phyloP scores from a whole-genome alignment of 2,888 invertebrate genomes.

The Meliscaeva auricollis region DNA sequence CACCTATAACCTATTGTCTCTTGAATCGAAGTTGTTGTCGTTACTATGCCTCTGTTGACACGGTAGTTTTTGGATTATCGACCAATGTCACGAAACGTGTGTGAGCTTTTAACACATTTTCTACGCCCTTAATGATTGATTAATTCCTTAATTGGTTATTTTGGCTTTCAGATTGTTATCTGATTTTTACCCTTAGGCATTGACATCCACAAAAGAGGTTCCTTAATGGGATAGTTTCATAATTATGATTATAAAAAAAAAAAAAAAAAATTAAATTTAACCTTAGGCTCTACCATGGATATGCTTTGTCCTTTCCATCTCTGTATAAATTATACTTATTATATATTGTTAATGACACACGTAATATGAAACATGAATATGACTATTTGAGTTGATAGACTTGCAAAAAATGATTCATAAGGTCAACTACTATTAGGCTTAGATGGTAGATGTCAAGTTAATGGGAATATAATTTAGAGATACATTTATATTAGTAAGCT shows the following conservation, averaged over 20 bases:
- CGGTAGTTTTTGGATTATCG: slow-evolving; percentile 46
- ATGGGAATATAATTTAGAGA: slow-evolving; percentile 18
- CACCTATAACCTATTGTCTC: not conserved
- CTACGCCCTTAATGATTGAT: slow-evolving; percentile 40
- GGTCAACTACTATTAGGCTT: not conserved
- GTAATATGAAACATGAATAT: slow-evolving; percentile 16
- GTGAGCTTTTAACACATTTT: slow-evolving; percentile 66
- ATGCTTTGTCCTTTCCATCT: slow-evolving; percentile 6
- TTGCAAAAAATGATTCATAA: slow-evolving; percentile 7
- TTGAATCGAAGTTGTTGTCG: not conserved
- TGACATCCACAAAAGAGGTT: slow-evolving; percentile 8
- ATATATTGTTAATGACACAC: not conserved
- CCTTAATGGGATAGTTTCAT: slow-evolving; percentile 17
- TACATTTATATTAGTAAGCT: too few relatives aligned
- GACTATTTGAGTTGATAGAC: not conserved
- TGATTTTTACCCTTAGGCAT: slow-evolving; percentile 12
- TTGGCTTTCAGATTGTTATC: slow-evolving; percentile 42
- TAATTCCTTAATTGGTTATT: slow-evolving; percentile 62
- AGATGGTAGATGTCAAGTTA: not conserved
- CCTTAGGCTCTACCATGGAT: not conserved
- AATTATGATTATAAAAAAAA: slow-evolving; percentile 9
- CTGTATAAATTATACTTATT: not conserved
- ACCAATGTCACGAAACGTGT: slow-evolving; percentile 52
- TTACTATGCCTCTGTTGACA: not conserved
- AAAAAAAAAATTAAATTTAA: not conserved